phyloP scores from a whole-genome alignment of 1,140 invertebrate genomes.

The Steinernema feltiae region DNA sequence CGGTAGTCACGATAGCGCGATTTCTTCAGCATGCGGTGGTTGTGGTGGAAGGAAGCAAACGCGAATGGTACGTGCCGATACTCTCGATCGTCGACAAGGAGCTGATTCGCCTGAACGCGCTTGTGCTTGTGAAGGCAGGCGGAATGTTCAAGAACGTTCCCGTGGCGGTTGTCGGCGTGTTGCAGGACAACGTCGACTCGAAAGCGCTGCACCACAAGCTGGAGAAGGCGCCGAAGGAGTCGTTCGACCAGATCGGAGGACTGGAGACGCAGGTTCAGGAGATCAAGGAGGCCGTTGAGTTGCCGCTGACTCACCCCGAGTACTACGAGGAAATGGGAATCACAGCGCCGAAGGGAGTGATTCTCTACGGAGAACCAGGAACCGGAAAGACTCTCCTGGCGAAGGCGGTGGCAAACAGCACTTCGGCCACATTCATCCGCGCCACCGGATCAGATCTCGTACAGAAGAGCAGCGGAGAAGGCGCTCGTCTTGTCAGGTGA shows the following conservation, averaged over 20 bases:
- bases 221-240: constrained; percentile 48
- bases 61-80: constrained; percentile 49
- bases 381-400: constrained; percentile 47
- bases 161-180: constrained; percentile 43
- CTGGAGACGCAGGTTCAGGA: constrained; percentile 46
- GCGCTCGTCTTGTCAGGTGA: constrained; percentile 41
- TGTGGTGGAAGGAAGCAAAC: constrained; percentile 40
- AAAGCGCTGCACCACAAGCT: constrained; percentile 37
- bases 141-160: constrained; percentile 46
- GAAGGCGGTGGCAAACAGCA: constrained; percentile 48
- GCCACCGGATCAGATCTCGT: constrained; percentile 48
- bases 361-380: constrained; percentile 49
- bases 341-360: constrained; percentile 47
- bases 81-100: constrained; percentile 51
- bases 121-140: constrained; percentile 43
- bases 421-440: constrained; percentile 45
- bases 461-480: constrained; percentile 46
- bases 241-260: constrained; percentile 46
- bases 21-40: constrained; percentile 42
- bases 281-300: constrained; percentile 46
- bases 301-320: constrained; percentile 49
- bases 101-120: constrained; percentile 42
- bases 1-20: not conserved
- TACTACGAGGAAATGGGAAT: constrained; percentile 53
- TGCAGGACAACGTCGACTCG: constrained; percentile 40